Base-by-base conservation (phyloP, 2,113 vertebrate genomes). In the Pongo pygmaeus region DNA sequence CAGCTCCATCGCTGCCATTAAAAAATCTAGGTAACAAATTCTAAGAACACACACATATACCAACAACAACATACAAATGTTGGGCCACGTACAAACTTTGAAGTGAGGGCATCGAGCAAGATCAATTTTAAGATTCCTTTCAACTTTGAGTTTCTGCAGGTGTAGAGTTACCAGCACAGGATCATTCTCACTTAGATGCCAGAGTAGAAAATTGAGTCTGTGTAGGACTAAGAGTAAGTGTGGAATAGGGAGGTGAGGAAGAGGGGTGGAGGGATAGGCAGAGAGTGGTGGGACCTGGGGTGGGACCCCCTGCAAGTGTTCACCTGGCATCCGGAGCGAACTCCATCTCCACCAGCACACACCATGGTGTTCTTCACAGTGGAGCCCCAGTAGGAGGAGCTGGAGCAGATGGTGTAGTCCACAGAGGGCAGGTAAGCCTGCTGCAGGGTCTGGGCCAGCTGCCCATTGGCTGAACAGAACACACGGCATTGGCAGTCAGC, bases 311-410 rank as follows among this genome's bases (percentile, higher is more conserved):
- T 20, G 11, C 3, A 0, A 0, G 14, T 27, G 38, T 96, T 97
- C 93, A 99, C 99, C 98, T 99, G 98, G 98, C 99, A 99, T 91
- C 99, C 99, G 23, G 99, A 98, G 0, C 97, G 97, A 0, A 89
- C 30, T 0, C 97, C 99, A 0, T 98, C 98, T 0, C 99, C 99
- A 2, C 99, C 99, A 1, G 99, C 99, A 6, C 99, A 99, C 96
- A 99, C 98, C 99, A 99, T 99, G 98, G 98, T 98, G 92, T 0
- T 91, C 98, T 99, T 99, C 70, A 99, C 99, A 0, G 97, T 98
- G 98, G 98, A 98, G 80, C 99, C 99, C 99, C 99, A 99, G 98
- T 99, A 99, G 64, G 98, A 97, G 0, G 50, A 0, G 83, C 98
- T 98, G 97, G 99, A 98, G 98, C 99, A 99, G 97, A 72, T 99